phyloP scores from a whole-genome alignment of 2,113 vertebrate genomes.

The Laticauda laticaudata region DNA sequence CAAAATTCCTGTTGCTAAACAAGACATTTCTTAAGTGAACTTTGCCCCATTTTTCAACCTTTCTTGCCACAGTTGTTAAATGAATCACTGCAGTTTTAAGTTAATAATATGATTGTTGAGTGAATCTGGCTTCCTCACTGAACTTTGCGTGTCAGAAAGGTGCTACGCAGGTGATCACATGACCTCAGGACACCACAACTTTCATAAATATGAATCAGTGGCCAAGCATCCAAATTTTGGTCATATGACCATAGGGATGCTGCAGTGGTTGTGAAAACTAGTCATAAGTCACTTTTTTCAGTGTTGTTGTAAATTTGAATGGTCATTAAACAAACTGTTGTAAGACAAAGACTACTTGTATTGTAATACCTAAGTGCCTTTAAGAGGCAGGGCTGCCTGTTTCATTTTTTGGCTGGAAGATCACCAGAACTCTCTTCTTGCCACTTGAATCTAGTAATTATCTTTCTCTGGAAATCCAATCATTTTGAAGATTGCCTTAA shows the following conservation, averaged over 20 bases:
- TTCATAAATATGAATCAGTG: not conserved
- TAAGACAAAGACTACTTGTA: not conserved
- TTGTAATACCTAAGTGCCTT: not conserved
- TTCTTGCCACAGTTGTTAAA: not conserved
- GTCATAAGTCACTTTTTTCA: not conserved
- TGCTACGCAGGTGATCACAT: not conserved
- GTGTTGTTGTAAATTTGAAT: not conserved
- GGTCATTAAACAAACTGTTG: not conserved
- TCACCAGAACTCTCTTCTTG: not conserved
- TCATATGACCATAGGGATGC: not conserved
- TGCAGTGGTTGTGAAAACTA: not conserved
- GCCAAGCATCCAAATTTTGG: not conserved
- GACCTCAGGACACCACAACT: not conserved
- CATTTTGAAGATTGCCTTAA: constrained; percentile 58
- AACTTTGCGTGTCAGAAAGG: not conserved
- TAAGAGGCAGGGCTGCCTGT: not conserved
- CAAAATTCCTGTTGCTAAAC: not conserved
- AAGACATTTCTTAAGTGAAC: not conserved
- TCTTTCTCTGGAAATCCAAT: constrained; percentile 57
- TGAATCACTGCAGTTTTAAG: not conserved
- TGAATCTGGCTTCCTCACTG: not conserved
- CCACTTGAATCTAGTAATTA: constrained; percentile 58
- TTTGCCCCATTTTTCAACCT: not conserved
- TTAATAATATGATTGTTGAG: not conserved
- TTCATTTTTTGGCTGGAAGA: not conserved